Base-by-base conservation (phyloP, 30 jellyfish, hydroid and myxozoan species). In the Aurelia coerulea region DNA sequence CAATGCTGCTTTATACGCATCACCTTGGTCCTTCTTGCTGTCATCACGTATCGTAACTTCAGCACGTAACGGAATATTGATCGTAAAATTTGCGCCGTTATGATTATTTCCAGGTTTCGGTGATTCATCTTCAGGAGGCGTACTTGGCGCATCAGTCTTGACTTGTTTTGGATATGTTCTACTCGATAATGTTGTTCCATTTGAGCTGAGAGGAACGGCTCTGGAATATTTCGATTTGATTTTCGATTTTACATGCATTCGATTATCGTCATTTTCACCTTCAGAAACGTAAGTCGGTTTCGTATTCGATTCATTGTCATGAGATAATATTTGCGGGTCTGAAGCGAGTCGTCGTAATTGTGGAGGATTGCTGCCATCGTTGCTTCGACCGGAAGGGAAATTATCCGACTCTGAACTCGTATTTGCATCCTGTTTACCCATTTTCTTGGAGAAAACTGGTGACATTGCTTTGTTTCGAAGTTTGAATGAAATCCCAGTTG, bases 381-480 rank as follows among this genome's bases (percentile, higher is more conserved):
- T 90, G 33, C 59, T 51, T 23, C 70, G 77, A 49, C 53, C 58
- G 29, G 72, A 39, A 1, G 86, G 76, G 0, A 53, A 32, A 16
- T 37, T 18, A 5, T 90, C 92, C 52, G 89, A 81, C 1, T 73
- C 87, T 10, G 91, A 72, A 33, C 85, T 50, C 42, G 85, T 23
- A 11, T 7, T 10, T 31, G 59, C 76, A 4, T 90, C 97, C 16
- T 67, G 70, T 65, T 77, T 90, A 4, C 93, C 89, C n/a, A 60
- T 19, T 78, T 90, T 95, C 95, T 95, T 95, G 53, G 91, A 79
- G 74, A 90, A 76, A 64, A 80, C 90, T 13, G 99, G 99, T 46
- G 99, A 95, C 85, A 83, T 89, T 49, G 97, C 98, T 65, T 90
- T 90, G 73, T 89, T 81, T 18, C 97, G 91, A 23, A 95, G 42